Conservation (phyloP, 2,113 vertebrate species). For the Daboia siamensis region DNA sequence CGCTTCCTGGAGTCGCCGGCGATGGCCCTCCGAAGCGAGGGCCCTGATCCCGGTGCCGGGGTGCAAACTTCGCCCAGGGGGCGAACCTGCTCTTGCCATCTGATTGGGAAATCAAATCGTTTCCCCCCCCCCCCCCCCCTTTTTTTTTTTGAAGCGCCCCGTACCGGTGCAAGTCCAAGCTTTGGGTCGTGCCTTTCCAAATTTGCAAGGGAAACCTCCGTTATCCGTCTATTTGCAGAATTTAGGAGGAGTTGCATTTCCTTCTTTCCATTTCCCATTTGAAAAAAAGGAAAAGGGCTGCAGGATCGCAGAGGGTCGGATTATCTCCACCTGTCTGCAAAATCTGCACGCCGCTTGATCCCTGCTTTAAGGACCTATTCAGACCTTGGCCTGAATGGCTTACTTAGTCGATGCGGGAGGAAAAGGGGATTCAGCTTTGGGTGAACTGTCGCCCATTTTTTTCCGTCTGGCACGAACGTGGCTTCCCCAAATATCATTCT, state of each 20-base stretch:
- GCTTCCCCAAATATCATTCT: neutral
- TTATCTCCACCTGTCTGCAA: neutral
- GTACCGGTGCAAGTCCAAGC: neutral
- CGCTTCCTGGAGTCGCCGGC: slow-evolving; percentile 30
- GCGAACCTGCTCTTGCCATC: neutral
- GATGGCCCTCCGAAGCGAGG: slow-evolving; percentile 38
- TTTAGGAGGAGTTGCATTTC: neutral
- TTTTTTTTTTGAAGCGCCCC: neutral
- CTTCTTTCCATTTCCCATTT: too few species aligned
- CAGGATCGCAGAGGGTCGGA: neutral
- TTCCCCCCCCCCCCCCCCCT: rapidly evolving
- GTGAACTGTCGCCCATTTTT: neutral
- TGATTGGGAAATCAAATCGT: neutral
- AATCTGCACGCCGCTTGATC: too few species aligned
- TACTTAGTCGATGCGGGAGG: neutral
- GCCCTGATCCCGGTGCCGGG: slow-evolving; percentile 23
- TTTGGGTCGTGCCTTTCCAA: neutral
- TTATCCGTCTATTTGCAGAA: neutral
- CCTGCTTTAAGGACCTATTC: neutral
- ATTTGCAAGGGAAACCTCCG: neutral
- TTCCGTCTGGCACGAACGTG: neutral
- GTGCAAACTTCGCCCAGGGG: neutral
- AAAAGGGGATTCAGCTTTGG: neutral
- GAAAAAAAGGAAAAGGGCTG: neutral
- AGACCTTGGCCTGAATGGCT: neutral